These are phyloP conservation scores for Ormyrus thymus DNA, from an alignment of 2,888 invertebrate species.

Conservation along the genomic window DNA sequence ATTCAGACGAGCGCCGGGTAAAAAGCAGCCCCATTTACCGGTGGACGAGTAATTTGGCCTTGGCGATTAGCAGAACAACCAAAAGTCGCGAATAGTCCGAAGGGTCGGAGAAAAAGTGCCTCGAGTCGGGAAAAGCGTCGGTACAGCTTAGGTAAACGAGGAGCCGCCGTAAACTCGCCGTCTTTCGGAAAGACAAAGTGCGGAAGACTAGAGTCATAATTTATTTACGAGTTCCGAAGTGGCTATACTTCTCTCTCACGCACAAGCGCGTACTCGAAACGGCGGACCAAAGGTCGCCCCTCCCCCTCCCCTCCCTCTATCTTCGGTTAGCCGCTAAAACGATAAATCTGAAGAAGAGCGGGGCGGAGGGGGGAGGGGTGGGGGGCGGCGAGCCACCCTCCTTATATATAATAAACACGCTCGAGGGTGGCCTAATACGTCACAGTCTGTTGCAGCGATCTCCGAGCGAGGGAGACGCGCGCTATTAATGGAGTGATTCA, in stretches of 20 bases:
- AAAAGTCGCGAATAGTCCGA: too few species aligned
- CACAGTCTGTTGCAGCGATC: conserved; percentile 74
- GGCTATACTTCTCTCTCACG: conserved; percentile 9
- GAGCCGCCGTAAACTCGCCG: conserved; percentile 16
- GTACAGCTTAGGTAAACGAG: background rate
- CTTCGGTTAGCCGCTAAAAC: conserved; percentile 69
- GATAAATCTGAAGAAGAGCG: conserved; percentile 67
- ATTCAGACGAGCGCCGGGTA: too few species aligned
- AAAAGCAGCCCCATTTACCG: too few species aligned
- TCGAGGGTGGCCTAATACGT: conserved; percentile 74
- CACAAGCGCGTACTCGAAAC: conserved; percentile 1
- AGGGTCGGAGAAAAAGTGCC: too few species aligned
- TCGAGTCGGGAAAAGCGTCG: too few species aligned
- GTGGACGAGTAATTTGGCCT: too few species aligned
- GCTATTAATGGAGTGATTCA: conserved; percentile 73
- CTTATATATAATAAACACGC: conserved; percentile 58
- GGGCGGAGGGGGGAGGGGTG: background rate
- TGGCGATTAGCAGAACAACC: too few species aligned
- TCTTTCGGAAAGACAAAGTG: conserved; percentile 47
- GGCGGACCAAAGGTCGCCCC: conserved; percentile 28
- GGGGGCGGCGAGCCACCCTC: conserved; percentile 59
- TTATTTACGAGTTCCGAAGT: conserved; percentile 51
- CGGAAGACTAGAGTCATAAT: conserved; percentile 50
- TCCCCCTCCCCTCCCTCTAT: conserved; percentile 56
- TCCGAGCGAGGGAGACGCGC: conserved; percentile 64